Base-by-base conservation (phyloP, 2,113 vertebrate genomes). In the Casuarius casuarius region DNA sequence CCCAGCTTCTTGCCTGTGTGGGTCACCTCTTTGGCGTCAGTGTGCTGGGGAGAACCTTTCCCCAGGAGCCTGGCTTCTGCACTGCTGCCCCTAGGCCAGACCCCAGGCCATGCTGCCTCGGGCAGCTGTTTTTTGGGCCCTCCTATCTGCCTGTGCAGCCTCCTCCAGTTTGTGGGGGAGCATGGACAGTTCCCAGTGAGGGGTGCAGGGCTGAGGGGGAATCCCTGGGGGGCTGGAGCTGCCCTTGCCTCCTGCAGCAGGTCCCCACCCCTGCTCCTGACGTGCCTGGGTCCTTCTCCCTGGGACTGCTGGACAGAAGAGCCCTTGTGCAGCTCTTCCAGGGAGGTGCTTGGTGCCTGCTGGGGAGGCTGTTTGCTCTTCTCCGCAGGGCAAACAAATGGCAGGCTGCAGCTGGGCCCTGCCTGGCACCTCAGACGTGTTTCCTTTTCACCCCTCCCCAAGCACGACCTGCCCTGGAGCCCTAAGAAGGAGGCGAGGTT, bases 271-370 rank as follows among this genome's bases (percentile, higher is more conserved):
- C 17, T 61, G 76, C 12, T 90, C 38, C 21, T 74, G 25, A 9
- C 65, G 38, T 59, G 44, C 52, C 84, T 84, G 48, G 72, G 1
- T 93, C 33, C 21, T 81, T 79, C 78, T 7, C 61, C 10, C 25
- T 40, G 22, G 44, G 87, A 51, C 51, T 71, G 28, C 65, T 74
- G 77, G 65, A 91, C 66, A 84, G 81, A 94, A 87, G 42, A 77
- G 42, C 15, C 51, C 54, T 95, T 91, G 84, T 90, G 63, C 67
- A 66, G 88, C 26, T 9, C 35, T 88, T 87, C 5, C 73, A 67
- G 58, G 82, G 72, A 80, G 38, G 13, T 82, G 82, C 61, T 51
- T 75, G n/a, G 28, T 82, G 72, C 52, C 68, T 91, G 61, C 65
- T 70, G 52, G 51, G 35, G 44, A 84, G 63, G 20, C 44, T 46